phyloP scores from a whole-genome alignment of 2,113 vertebrate species.

The Callorhinus ursinus region DNA sequence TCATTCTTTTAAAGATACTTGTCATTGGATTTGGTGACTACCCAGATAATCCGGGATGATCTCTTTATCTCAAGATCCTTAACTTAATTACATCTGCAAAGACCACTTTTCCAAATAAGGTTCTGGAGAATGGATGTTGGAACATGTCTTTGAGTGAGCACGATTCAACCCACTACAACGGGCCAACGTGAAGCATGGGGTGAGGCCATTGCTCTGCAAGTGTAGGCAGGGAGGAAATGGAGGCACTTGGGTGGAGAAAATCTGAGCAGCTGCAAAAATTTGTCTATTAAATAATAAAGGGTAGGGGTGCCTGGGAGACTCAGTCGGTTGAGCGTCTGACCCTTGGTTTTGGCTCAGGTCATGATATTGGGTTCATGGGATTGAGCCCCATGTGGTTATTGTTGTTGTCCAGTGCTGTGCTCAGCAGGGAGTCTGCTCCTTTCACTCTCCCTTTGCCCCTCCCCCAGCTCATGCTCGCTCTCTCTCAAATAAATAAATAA shows the following conservation, averaged over 20 bases:
- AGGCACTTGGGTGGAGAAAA: background rate
- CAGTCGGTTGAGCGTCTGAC: background rate
- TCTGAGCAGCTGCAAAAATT: background rate
- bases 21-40: background rate
- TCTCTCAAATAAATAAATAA: background rate
- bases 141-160: background rate
- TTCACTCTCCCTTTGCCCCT: background rate
- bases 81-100: background rate
- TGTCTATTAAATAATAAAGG: background rate
- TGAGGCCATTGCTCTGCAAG: background rate
- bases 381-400: background rate
- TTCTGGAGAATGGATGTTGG: background rate
- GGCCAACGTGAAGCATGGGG: background rate
- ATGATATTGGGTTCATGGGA: background rate
- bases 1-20: background rate
- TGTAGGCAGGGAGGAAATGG: background rate
- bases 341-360: background rate
- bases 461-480: background rate
- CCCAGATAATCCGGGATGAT: background rate
- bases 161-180: background rate
- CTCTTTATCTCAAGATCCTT: background rate
- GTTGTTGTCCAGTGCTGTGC: background rate
- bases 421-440: background rate
- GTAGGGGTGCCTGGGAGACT: background rate
- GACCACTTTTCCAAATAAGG: background rate